Base-by-base conservation (phyloP, 2,113 vertebrate genomes). In the Sminthopsis crassicaudata region DNA sequence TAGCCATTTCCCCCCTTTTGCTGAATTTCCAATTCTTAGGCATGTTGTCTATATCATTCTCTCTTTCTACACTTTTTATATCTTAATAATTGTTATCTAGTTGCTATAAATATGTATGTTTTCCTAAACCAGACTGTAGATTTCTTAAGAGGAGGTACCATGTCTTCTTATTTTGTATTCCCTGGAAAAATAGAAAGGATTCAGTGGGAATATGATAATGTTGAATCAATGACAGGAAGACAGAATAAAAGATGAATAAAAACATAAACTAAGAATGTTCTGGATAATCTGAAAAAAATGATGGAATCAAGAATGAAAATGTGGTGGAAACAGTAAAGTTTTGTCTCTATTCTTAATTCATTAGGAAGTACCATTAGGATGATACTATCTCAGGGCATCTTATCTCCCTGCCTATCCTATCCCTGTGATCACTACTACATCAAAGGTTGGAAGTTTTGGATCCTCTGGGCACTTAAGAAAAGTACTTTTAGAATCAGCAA, bases 181-280 rank as follows among this genome's bases (percentile, higher is more conserved):
- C 48, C 89, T 94, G 94, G 46, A 42, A 91, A 96, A 91, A 76
- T 24, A 46, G 36, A 25, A 91, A 10, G 48, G 91, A 53, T 53
- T 93, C 8, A 46, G 24, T n/a, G 55, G 27, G 26, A 53, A 91
- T 88, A 94, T 94, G 84, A 36, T 11, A 95, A 96, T 92, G 8
- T 90, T 24, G 57, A 97, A 94, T 22, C 48, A 90, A 8, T 93
- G 19, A 92, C 53, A 90, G 4, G 24, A 94, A 46, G 2, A 92
- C n/a, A 89, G 53, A 76, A 76, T 36, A 96, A 96, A 36, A 19
- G 2, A 53, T 84, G 42, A 51, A 23, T 46, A 91, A 94, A 94
- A 8, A 0, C 27, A 60, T 53, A 54, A 51, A 96, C 93, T 4
- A 91, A 76, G 30, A 30, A 91, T 76, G n/a, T 55, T 50, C 3